phyloP scores from a whole-genome alignment of 2,888 invertebrate genomes.

The Norana najaformis region DNA sequence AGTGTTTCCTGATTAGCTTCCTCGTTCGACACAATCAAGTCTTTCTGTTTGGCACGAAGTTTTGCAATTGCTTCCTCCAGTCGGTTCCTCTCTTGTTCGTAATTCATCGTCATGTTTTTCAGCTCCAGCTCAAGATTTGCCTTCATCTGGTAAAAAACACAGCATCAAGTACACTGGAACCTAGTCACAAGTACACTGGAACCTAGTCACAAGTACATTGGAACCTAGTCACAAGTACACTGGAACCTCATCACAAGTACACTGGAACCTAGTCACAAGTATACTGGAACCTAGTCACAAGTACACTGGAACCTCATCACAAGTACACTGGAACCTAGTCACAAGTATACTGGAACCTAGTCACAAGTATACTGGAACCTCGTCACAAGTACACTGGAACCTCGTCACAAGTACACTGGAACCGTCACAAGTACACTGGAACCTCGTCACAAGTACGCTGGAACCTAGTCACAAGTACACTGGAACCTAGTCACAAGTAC shows the following conservation, averaged over 20 bases:
- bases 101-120: conserved; percentile 53
- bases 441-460: too few species aligned
- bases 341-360: too few species aligned
- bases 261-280: neutral
- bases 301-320: neutral
- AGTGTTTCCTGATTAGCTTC: conserved; percentile 90
- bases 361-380: too few species aligned
- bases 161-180: too few species aligned
- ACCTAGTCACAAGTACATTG: too few species aligned
- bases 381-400: too few species aligned
- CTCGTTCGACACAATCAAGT: conserved; percentile 59
- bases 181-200: too few species aligned
- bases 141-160: conserved; percentile 49
- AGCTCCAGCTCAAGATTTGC: conserved; percentile 60
- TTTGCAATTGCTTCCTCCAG: conserved; percentile 71
- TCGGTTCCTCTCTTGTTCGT: conserved; percentile 64
- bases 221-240: too few species aligned
- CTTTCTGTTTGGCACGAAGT: conserved; percentile 59
- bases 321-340: neutral
- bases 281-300: neutral
- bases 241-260: too few species aligned
- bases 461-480: too few species aligned
- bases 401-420: too few species aligned
- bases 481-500: neutral
- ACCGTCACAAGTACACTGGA: too few species aligned